Conservation (phyloP, 2,888 invertebrate species). For the Chaetogeoica ovagalla region DNA sequence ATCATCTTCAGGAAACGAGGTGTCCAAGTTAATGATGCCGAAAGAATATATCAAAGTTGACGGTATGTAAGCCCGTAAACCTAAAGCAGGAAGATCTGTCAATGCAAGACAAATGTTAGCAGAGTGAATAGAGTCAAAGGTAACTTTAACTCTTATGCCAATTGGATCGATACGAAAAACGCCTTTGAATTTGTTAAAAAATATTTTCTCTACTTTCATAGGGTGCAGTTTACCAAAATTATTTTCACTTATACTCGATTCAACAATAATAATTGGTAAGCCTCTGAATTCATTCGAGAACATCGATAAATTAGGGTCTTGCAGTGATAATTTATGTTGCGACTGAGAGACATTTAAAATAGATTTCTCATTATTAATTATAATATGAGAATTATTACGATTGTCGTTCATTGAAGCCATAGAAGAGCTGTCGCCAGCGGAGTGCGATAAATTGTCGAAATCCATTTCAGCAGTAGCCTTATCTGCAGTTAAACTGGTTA, state of each 20-base stretch:
- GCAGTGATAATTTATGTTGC: background rate
- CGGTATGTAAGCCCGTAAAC: too few species aligned
- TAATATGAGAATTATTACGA: background rate
- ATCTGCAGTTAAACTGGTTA: background rate
- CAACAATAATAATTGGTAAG: too few species aligned
- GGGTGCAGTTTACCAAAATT: too few species aligned
- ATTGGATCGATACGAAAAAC: conserved; percentile 10
- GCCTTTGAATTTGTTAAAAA: conserved; percentile 24
- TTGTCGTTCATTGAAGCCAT: background rate
- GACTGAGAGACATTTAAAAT: too few species aligned
- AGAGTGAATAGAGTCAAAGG: conserved; percentile 6
- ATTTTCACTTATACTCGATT: too few species aligned
- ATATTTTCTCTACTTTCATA: background rate
- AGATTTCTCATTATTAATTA: background rate
- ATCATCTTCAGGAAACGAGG: conserved; percentile 1
- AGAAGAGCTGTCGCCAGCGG: background rate
- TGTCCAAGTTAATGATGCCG: too few species aligned
- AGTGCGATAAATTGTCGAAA: background rate
- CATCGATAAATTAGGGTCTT: too few species aligned
- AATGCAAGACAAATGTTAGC: background rate
- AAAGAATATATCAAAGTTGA: too few species aligned
- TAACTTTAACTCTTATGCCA: conserved; percentile 12
- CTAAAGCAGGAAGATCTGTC: background rate
- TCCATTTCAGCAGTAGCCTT: background rate
- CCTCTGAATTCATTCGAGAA: too few species aligned